Evolutionary conservation across 2,888 invertebrate species (phyloP).

Genomic region (Rhamphomyia laevipes): DNA sequence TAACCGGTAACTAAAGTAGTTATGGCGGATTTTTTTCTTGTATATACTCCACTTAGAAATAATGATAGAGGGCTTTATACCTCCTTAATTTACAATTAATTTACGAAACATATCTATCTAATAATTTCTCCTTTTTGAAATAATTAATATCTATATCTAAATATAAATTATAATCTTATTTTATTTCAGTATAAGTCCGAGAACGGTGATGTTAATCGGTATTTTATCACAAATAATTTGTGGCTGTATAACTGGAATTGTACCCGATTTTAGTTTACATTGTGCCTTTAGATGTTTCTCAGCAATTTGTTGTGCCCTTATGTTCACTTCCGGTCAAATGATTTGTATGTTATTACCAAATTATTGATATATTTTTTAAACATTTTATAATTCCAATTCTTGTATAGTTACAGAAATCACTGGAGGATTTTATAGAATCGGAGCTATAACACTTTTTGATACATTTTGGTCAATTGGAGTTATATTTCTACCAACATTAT

Average conservation of each 20-base stretch:
- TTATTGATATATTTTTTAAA: not conserved
- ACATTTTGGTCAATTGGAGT: constrained; percentile 40
- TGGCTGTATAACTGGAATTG: constrained; percentile 35
- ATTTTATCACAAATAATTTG: constrained; percentile 34
- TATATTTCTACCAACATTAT: constrained; percentile 34
- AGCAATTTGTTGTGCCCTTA: constrained; percentile 37
- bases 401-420: constrained; percentile 36
- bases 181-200: constrained; percentile 31
- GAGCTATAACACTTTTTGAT: constrained; percentile 36
- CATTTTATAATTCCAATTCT: not conserved
- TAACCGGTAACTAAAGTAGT: no score
- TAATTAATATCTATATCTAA: no score
- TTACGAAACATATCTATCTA: no score
- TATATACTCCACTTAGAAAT: no score
- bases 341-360: constrained; percentile 31
- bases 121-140: no score
- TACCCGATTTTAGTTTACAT: constrained; percentile 33
- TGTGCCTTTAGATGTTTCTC: constrained; percentile 35
- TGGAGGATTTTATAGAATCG: constrained; percentile 32
- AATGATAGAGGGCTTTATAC: no score
- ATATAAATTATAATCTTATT: not conserved
- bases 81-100: no score
- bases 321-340: constrained; percentile 37
- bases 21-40: no score
- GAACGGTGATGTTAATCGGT: constrained; percentile 33